Evolutionary conservation across 1,140 invertebrate genomes (phyloP), one percentile per base, ranked within the genome.

Genomic region (Campodea augens): DNA sequence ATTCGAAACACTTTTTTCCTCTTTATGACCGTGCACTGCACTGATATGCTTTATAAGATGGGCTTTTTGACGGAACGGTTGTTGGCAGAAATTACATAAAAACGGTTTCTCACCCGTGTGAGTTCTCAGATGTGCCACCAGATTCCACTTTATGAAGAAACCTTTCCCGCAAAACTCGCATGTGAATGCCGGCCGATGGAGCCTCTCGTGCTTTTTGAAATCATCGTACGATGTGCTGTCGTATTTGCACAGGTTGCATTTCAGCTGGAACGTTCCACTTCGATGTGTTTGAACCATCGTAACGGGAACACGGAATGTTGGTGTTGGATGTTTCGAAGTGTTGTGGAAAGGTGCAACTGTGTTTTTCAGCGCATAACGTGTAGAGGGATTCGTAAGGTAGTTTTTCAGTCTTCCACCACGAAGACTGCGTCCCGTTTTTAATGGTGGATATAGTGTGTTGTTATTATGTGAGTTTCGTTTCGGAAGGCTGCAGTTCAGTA

Each of bases 51-150:
- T 87, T 15, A 85, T 60, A 43, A 87, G 63, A 57, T 85, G 81
- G 2, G 81, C 82, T 60, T 87, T 87, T 52, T 87, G 82, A 58
- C 85, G 85, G 60, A 87, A 87, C 81, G 84, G 85, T 23, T 81
- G 81, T 13, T 84, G 79, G 56, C 82, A 88, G 1, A 86, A 69
- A 50, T 81, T 69, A 68, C 82, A 88, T 32, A 81, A 81, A 54
- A 85, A 86, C 4, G 82, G 83, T 57, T 85, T 88, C 52, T 87
- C 83, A 38, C 82, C 83, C 0, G 82, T 86, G 56, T 86, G 82
- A 13, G 86, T 80, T 57, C 81, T 68, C 25, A 85, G 63, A 64
- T 86, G 81, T 38, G 81, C 85, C 59, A 86, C 84, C 50, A 85
- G 67, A 66, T 86, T 87, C 81, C 81, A 85, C 1, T 79, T 83